Evolutionary conservation across 2,888 invertebrate species (phyloP).

Genomic region (Cybosia mesomella): DNA sequence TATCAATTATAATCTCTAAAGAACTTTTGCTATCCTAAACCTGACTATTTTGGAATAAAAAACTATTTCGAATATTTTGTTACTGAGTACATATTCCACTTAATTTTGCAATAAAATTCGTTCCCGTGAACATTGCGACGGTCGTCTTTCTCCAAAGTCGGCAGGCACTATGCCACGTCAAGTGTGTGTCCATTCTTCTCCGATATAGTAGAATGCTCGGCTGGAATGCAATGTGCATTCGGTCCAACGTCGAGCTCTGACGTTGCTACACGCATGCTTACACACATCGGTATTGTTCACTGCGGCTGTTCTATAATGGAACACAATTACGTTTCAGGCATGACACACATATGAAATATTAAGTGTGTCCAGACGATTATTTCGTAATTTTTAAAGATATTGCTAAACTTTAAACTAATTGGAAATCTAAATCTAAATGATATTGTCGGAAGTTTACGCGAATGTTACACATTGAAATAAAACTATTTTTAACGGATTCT

Average conservation of each 20-base stretch:
- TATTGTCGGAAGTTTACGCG: too few species aligned
- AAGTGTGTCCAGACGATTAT: too few species aligned
- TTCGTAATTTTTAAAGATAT: too few species aligned
- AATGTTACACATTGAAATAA: too few species aligned
- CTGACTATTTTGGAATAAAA: not conserved
- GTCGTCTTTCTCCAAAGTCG: not conserved
- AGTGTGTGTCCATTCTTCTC: not conserved
- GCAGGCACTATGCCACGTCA: not conserved
- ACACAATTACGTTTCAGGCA: too few species aligned
- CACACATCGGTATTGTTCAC: not conserved
- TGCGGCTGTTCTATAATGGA: not conserved
- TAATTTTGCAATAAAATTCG: not conserved
- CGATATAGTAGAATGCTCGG: not conserved
- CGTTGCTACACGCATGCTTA: conserved; percentile 1
- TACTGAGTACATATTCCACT: too few species aligned
- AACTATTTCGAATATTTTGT: too few species aligned
- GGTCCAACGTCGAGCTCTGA: conserved; percentile 13
- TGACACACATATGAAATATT: too few species aligned
- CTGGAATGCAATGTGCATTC: conserved; percentile 18
- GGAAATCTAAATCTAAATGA: too few species aligned
- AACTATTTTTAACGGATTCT: too few species aligned
- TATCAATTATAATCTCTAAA: too few species aligned
- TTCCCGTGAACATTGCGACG: not conserved
- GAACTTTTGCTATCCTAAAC: not conserved
- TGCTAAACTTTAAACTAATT: too few species aligned